phyloP scores from a whole-genome alignment of 1,140 invertebrate species.

The Drosophila bipectinata region DNA sequence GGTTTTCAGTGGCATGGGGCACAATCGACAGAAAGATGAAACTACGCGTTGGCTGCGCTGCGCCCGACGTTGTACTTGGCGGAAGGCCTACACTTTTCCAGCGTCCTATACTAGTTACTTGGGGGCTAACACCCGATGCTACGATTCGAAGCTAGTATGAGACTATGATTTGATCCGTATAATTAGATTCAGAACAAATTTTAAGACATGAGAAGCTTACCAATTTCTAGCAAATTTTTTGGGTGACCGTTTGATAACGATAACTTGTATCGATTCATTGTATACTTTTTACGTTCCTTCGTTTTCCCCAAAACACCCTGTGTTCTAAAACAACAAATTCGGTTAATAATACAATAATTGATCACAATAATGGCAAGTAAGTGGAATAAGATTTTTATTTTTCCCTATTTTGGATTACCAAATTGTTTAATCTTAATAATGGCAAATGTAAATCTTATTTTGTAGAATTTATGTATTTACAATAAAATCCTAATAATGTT shows the following conservation, averaged over 20 bases:
- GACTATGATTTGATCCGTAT: not conserved
- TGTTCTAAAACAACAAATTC: not conserved
- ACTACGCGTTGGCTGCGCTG: conserved; percentile 3
- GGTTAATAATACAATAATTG: too few species aligned
- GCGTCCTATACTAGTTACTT: not conserved
- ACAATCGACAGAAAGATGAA: not conserved
- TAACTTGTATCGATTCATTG: not conserved
- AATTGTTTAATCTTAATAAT: too few species aligned
- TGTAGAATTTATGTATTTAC: too few species aligned
- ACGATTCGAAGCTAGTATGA: not conserved
- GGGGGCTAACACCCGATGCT: not conserved
- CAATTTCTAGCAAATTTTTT: not conserved
- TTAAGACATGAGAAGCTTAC: not conserved
- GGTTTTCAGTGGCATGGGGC: conserved; percentile 4
- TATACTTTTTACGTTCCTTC: not conserved
- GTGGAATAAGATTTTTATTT: too few species aligned
- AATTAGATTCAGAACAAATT: not conserved
- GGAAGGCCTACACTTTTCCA: not conserved
- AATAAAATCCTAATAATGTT: too few species aligned
- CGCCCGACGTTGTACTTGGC: not conserved
- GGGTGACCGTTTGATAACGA: not conserved
- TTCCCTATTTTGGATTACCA: too few species aligned
- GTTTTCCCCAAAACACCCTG: not conserved
- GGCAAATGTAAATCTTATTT: too few species aligned
- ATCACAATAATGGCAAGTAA: too few species aligned